Evolutionary conservation across 2,888 invertebrate species (phyloP).

Genomic region (Tillus elongatus): DNA sequence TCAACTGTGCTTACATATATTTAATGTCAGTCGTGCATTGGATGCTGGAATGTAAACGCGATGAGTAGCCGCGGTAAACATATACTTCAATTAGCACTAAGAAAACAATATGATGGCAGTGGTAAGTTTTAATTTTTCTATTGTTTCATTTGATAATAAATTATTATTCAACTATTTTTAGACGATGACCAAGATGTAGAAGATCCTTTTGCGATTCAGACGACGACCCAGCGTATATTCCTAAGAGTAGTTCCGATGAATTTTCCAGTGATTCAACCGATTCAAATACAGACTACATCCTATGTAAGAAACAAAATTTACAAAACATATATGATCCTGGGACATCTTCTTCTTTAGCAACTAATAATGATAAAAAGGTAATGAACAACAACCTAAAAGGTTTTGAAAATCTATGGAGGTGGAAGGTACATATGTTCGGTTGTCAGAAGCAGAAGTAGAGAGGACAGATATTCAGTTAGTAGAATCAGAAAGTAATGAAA

Average conservation of each 20-base stretch:
- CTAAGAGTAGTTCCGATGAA: slow-evolving; percentile 4
- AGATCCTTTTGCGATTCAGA: slow-evolving; percentile 13
- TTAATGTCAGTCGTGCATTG: slow-evolving; percentile 8
- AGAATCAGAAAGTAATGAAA: background rate
- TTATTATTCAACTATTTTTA: slow-evolving; percentile 13
- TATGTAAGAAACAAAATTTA: slow-evolving; percentile 1
- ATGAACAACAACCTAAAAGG: no score
- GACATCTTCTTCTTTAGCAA: background rate
- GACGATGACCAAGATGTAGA: slow-evolving; percentile 12
- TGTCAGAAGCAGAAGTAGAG: no score
- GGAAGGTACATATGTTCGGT: background rate
- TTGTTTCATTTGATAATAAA: slow-evolving; percentile 3
- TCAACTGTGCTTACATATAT: slow-evolving; percentile 8
- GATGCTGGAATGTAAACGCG: no score
- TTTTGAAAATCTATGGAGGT: no score
- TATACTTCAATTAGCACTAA: no score
- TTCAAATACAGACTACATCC: slow-evolving; percentile 1
- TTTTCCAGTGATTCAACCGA: slow-evolving; percentile 3
- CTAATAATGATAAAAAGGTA: no score
- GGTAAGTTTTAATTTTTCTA: no score
- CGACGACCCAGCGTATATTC: slow-evolving; percentile 15
- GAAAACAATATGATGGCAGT: no score
- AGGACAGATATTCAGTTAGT: background rate
- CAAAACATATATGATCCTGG: slow-evolving; percentile 3
- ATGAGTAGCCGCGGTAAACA: slow-evolving; percentile 12